Evolutionary conservation across 2,888 invertebrate genomes (phyloP).

Genomic region (Itoplectis maculator): DNA sequence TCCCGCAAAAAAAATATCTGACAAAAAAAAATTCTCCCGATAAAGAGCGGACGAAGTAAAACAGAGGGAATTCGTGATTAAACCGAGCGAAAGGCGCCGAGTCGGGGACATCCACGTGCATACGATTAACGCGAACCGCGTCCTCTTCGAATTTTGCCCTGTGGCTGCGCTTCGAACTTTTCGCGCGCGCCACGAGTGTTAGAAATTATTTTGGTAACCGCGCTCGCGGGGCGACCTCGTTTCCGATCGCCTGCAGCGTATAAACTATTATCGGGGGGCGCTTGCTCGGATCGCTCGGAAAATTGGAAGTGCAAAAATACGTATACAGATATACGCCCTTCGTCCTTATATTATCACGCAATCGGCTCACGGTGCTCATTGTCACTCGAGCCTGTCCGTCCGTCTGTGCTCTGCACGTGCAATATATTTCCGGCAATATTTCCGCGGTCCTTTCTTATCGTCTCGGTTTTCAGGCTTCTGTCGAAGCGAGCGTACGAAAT

Average conservation of each 20-base stretch:
- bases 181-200: slow-evolving; percentile 35
- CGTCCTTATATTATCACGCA: background rate
- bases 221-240: slow-evolving; percentile 47
- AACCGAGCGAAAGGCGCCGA: slow-evolving; percentile 32
- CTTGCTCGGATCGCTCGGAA: slow-evolving; percentile 25
- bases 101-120: slow-evolving; percentile 5
- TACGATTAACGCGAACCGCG: slow-evolving; percentile 4
- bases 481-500: slow-evolving; percentile 37
- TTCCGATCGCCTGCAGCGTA: slow-evolving; percentile 45
- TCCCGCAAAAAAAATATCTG: background rate
- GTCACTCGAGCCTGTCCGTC: background rate
- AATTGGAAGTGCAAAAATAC: slow-evolving; percentile 14
- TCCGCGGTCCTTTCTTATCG: background rate
- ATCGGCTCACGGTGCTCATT: slow-evolving; percentile 9
- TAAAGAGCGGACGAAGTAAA: slow-evolving; percentile 13
- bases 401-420: slow-evolving; percentile 14
- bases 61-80: slow-evolving; percentile 50
- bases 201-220: slow-evolving; percentile 58
- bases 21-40: background rate
- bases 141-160: background rate
- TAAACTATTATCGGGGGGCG: slow-evolving; percentile 39
- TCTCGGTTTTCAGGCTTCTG: slow-evolving; percentile 9
- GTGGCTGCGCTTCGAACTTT: slow-evolving; percentile 21
- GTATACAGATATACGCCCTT: background rate
- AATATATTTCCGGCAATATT: too few species aligned